phyloP scores from a whole-genome alignment of 2,797 vertebrate species.

The Gorsachius magnificus region DNA sequence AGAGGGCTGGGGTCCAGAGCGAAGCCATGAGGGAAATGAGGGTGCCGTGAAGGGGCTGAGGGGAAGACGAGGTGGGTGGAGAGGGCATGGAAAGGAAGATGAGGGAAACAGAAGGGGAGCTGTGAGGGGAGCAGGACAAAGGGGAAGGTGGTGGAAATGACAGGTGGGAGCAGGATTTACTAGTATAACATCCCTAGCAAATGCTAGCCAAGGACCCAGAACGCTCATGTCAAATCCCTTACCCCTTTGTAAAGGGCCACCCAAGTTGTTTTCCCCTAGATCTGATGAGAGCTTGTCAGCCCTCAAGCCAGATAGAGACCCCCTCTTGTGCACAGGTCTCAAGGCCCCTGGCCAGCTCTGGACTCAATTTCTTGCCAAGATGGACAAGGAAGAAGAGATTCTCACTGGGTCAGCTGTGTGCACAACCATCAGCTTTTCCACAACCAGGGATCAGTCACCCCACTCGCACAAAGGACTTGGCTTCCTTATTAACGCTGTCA shows the following conservation, averaged over 20 bases:
- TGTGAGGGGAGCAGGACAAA: not conserved
- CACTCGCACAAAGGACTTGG: not conserved
- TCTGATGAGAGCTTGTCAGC: rapidly evolving
- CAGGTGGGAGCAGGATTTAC: not conserved
- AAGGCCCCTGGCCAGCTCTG: too few species aligned
- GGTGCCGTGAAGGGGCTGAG: not conserved
- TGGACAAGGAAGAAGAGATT: not conserved
- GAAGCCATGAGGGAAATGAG: not conserved
- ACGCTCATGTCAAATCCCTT: not conserved
- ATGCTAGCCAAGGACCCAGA: not conserved
- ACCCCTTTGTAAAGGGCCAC: not conserved
- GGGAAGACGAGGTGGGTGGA: not conserved
- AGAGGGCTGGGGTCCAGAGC: too few species aligned
- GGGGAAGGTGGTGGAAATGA: not conserved
- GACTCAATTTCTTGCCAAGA: too few species aligned
- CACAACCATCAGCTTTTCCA: not conserved
- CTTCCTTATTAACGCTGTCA: not conserved
- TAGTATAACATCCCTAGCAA: not conserved
- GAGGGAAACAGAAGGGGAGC: not conserved
- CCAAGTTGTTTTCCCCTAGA: not conserved
- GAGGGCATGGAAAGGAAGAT: not conserved
- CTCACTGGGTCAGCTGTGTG: too few species aligned
- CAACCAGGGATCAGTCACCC: not conserved
- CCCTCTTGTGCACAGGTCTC: rapidly evolving
- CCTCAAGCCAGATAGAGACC: not conserved